Base-by-base conservation (phyloP, 2,888 invertebrate species). In the Caenorhabditis becei region DNA sequence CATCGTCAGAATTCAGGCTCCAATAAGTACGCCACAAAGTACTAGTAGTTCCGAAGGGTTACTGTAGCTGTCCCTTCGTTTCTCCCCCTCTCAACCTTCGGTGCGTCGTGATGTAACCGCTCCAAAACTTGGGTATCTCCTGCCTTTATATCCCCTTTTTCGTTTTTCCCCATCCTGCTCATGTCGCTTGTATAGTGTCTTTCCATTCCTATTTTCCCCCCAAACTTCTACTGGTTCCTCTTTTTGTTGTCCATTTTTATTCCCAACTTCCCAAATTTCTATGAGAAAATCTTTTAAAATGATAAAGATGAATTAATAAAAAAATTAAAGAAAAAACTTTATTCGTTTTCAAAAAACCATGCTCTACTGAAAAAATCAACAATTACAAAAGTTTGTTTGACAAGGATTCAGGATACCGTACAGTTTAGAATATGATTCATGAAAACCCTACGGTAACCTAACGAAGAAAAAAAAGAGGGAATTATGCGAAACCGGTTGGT, bases 121-220 rank as follows among this genome's bases (percentile, higher is more conserved):
- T 71, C 71, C 71, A 71, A 70, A 51, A 53, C 51, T 62, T 71
- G 71, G 61, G 61, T 71, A 59, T 62, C 71, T 71, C 54, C 69
- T 69, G 37, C 24, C 32, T 70, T 51, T 35, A 28, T n/a, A 7
- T 26, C 32, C 28, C 23, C 24, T 41, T 58, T 53, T 63, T 54
- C 49, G 3, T 41, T 32, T 32, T 7, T 32, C 58, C 28, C 58
- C 63, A 70, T 70, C 70, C 78, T 78, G 78, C 78, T 78, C 78
- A 77, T 77, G 67, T 67, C 67, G 62, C 26, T 44, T 70, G 70
- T 70, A 70, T 70, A 71, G 71, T 65, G 65, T 71, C 71, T 71
- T 71, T 71, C 71, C 24, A 23, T 37, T 53, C 24, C 24, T 24
- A 47, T 51, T 41, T 41, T 41, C 20, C 44, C 54, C 61, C 54